Conservation (phyloP, 2,888 invertebrate species). For the Drosophila quinaria region DNA sequence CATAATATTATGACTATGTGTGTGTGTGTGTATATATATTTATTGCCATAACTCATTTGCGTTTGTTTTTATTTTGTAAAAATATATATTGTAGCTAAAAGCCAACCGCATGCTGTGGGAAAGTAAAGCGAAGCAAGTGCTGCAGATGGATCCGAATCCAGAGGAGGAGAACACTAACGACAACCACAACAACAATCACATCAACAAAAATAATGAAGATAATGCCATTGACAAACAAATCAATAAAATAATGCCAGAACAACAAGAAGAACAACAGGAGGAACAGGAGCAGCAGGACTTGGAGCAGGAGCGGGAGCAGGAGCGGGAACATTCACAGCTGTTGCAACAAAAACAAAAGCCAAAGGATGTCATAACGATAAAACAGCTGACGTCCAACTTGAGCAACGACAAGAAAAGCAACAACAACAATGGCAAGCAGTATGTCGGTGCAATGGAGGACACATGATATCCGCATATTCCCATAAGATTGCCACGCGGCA, state of each 20-base stretch:
- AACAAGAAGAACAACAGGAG: conserved; percentile 37
- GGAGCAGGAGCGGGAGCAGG: conserved; percentile 36
- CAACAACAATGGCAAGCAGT: conserved; percentile 49
- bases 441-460: conserved; percentile 60
- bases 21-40: neutral
- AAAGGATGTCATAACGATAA: conserved; percentile 82
- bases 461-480: conserved; percentile 79
- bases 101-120: conserved; percentile 86
- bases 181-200: conserved; percentile 34
- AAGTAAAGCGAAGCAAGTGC: conserved; percentile 85
- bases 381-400: conserved; percentile 68
- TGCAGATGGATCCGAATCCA: conserved; percentile 80
- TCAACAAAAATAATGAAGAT: conserved; percentile 49
- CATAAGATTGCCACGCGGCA: conserved; percentile 72
- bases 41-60: conserved; percentile 24
- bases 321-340: conserved; percentile 36
- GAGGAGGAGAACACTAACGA: conserved; percentile 73
- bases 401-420: conserved; percentile 39
- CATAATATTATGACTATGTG: conserved; percentile 6
- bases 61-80: conserved; percentile 7
- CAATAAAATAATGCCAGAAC: conserved; percentile 26
- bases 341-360: conserved; percentile 64
- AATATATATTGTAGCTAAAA: conserved; percentile 80
- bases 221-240: conserved; percentile 42
- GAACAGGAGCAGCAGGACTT: conserved; percentile 33